phyloP scores from a whole-genome alignment of 2,888 invertebrate species.

The Plagodis dolabraria region DNA sequence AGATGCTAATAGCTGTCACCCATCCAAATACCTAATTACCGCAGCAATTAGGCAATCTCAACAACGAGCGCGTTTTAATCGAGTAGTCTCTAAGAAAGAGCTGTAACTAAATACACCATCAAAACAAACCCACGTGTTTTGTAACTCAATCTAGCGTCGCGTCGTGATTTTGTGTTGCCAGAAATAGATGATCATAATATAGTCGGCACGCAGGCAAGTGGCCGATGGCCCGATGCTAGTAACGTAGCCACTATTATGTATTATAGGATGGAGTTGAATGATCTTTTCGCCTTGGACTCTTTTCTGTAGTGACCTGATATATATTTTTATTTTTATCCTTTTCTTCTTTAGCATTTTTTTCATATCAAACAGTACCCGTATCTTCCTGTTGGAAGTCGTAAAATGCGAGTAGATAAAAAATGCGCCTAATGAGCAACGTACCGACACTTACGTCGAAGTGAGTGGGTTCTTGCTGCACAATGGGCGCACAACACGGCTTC shows the following conservation, averaged over 20 bases:
- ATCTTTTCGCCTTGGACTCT: constrained; percentile 18
- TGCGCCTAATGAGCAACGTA: too few species aligned
- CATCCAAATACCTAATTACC: too few species aligned
- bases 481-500: too few species aligned
- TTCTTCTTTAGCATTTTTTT: neutral
- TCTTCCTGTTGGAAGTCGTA: too few species aligned
- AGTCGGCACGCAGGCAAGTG: constrained; percentile 4
- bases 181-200: constrained; percentile 17
- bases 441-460: too few species aligned
- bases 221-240: neutral
- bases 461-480: too few species aligned
- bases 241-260: neutral
- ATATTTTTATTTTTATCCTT: neutral
- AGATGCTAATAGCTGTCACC: too few species aligned
- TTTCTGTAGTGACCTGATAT: constrained; percentile 2
- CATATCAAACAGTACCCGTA: too few species aligned
- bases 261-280: constrained; percentile 19
- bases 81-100: neutral
- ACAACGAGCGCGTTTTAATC: too few species aligned
- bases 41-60: too few species aligned
- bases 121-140: constrained; percentile 10
- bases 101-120: neutral
- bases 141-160: constrained; percentile 12
- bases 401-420: too few species aligned
- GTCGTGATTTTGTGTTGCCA: constrained; percentile 4